Percentiles rank a stretch among this genome's conserved stretches.
Conservation (phyloP, 1,140 invertebrate genomes). For the Atta colombica region DNA sequence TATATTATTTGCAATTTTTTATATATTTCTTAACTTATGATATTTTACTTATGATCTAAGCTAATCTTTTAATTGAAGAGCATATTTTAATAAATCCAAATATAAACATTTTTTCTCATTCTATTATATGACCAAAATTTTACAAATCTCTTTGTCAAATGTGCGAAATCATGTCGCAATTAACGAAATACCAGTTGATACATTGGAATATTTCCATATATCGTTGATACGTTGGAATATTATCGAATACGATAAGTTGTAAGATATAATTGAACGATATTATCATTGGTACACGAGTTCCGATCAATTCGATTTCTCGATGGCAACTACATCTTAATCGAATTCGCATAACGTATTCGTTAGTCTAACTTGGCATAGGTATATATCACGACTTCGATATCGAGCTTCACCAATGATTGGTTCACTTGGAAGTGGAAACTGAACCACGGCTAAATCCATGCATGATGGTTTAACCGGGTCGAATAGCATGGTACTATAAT, state of each 20-base stretch:
- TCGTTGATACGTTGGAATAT: no score
- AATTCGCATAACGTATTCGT: slow-evolving; percentile 68
- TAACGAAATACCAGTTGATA: neutral
- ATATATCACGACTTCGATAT: slow-evolving; percentile 65
- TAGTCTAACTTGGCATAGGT: slow-evolving; percentile 40
- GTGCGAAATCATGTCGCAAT: neutral
- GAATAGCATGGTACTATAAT: slow-evolving; percentile 73
- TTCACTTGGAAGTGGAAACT: slow-evolving; percentile 68
- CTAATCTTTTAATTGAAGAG: neutral
- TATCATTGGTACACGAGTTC: slow-evolving; percentile 15
- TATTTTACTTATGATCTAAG: neutral
- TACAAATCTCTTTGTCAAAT: neutral
- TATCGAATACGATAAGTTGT: neutral
- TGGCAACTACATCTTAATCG: slow-evolving; percentile 56
- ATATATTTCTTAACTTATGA: neutral
- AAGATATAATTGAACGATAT: neutral
- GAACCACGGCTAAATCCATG: slow-evolving; percentile 65
- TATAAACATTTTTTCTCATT: neutral
- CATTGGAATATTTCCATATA: neutral
- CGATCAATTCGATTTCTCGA: slow-evolving; percentile 57
- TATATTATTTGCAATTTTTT: neutral
- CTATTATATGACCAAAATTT: neutral
- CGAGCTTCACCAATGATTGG: slow-evolving; percentile 64
- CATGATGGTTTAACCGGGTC: slow-evolving; percentile 71
- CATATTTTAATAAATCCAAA: neutral